phyloP scores from a whole-genome alignment of 2,113 vertebrate species.

The Protobothrops flavoviridis region DNA sequence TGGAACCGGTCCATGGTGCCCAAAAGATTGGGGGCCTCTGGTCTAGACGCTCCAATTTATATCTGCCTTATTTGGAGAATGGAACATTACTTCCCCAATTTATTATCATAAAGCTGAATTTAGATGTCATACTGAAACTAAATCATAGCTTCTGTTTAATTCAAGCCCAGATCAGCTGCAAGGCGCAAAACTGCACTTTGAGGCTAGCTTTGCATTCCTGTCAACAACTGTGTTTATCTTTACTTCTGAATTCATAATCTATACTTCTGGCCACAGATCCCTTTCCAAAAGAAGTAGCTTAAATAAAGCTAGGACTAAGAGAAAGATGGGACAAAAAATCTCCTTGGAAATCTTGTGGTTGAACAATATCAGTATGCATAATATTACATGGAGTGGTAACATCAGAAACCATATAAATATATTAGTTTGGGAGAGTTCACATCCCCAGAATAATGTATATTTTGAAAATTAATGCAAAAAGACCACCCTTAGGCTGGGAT shows the following conservation, averaged over 20 bases:
- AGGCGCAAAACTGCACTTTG: not conserved
- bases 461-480: not conserved
- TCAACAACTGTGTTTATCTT: not conserved
- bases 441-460: not conserved
- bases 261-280: not conserved
- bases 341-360: not conserved
- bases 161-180: not conserved
- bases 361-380: not conserved
- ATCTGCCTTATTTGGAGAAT: not conserved
- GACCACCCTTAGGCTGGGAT: not conserved
- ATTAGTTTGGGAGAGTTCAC: not conserved
- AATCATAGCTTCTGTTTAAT: not conserved
- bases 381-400: not conserved
- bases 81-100: not conserved
- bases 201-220: not conserved
- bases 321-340: not conserved
- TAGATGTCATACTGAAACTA: not conserved
- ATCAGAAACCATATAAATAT: not conserved
- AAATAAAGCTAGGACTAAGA: not conserved
- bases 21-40: not conserved
- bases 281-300: not conserved
- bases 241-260: not conserved
- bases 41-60: not conserved
- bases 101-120: not conserved
- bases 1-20: too few species aligned